phyloP scores from a whole-genome alignment of 2,888 invertebrate genomes.

The Crocallis elinguaria region DNA sequence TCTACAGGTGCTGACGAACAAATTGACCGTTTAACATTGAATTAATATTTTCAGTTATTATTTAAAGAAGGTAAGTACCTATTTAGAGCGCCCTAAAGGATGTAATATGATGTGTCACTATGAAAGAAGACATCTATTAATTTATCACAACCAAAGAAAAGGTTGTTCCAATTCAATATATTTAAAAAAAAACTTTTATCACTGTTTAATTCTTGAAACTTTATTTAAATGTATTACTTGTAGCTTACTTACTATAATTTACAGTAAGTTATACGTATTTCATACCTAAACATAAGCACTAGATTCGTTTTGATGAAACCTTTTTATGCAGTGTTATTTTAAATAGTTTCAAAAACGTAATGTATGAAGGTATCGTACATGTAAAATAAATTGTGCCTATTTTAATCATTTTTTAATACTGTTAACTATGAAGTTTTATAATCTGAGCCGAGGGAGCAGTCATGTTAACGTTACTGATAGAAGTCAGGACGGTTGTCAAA shows the following conservation, averaged over 20 bases:
- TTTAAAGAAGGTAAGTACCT: background rate
- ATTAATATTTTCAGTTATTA: background rate
- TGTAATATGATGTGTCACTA: too few relatives aligned
- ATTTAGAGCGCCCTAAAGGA: too few relatives aligned
- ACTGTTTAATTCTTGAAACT: too few relatives aligned
- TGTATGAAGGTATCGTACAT: background rate
- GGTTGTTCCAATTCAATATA: slow-evolving; percentile 44
- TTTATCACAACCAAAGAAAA: slow-evolving; percentile 58
- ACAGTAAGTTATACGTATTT: slow-evolving; percentile 20
- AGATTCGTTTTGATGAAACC: slow-evolving; percentile 10
- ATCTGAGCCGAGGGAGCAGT: too few relatives aligned
- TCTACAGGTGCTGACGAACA: slow-evolving; percentile 73
- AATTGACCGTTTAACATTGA: slow-evolving; percentile 49
- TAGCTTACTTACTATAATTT: background rate
- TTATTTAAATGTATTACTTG: too few relatives aligned
- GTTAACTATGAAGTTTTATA: too few relatives aligned
- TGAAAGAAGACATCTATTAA: background rate
- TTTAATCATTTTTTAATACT: background rate
- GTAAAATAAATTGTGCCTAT: background rate
- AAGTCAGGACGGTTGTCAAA: too few relatives aligned
- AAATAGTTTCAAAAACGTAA: background rate
- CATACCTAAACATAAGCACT: slow-evolving; percentile 16
- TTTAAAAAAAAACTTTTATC: too few relatives aligned
- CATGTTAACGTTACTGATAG: too few relatives aligned
- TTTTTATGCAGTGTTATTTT: background rate